Percentiles rank a stretch among this genome's conserved stretches.
These are phyloP conservation scores for Acanthornis magna DNA, from an alignment of 2,797 vertebrate species.

Conservation along the genomic window DNA sequence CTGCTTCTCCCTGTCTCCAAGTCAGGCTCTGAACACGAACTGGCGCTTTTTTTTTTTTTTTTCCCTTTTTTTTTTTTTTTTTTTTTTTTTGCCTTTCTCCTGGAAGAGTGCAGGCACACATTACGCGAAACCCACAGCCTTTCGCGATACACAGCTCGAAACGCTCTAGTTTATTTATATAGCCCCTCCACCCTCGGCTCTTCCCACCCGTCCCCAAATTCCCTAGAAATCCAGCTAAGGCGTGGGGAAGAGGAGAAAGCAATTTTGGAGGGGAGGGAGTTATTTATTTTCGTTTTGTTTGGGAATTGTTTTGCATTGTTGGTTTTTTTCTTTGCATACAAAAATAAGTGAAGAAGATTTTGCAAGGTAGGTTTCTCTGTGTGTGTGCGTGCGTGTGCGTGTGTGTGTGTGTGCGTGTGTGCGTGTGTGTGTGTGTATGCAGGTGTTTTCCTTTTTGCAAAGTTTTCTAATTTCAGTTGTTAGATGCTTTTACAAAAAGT, in stretches of 20 bases:
- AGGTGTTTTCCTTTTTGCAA: constrained; percentile 68
- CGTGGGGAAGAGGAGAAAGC: constrained; percentile 65
- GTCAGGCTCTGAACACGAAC: constrained; percentile 78
- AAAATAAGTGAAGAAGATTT: constrained; percentile 78
- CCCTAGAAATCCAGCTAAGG: constrained; percentile 78
- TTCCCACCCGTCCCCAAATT: constrained; percentile 76
- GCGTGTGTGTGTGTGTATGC: not conserved
- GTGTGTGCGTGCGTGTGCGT: not conserved
- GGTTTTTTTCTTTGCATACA: constrained; percentile 56
- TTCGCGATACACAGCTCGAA: constrained; percentile 71
- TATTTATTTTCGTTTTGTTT: constrained; percentile 40
- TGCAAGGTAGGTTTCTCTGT: constrained; percentile 77
- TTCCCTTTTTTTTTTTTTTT: too few species aligned
- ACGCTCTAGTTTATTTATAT: constrained; percentile 74
- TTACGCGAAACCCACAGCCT: constrained; percentile 76
- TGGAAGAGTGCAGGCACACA: constrained; percentile 78
- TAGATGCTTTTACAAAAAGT: constrained; percentile 67
- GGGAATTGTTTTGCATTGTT: constrained; percentile 13
- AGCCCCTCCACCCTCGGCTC: constrained; percentile 67
- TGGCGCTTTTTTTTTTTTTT: constrained; percentile 17
- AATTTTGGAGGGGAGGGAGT: not conserved
- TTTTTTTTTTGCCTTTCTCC: not conserved
- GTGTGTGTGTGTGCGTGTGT: not conserved
- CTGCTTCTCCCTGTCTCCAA: constrained; percentile 66
- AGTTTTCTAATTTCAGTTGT: constrained; percentile 75